Evolutionary conservation across 1,140 invertebrate genomes (phyloP).

Genomic region (Homarus americanus): DNA sequence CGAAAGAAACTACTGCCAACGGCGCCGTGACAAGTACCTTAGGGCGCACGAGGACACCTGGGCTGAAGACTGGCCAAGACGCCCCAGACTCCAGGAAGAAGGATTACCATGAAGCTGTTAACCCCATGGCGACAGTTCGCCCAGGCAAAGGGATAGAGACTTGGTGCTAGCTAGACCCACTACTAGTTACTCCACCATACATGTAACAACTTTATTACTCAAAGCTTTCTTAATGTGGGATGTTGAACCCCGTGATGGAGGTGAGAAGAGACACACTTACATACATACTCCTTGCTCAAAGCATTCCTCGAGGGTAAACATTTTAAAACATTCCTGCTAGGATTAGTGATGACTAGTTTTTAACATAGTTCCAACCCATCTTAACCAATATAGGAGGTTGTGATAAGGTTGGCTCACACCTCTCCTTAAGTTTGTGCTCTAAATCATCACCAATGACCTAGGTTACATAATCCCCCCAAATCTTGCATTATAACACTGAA

Average conservation of each 20-base stretch:
- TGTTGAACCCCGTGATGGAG: not conserved
- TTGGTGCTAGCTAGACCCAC: constrained; percentile 19
- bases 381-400: too few relatives aligned
- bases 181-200: not conserved
- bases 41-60: not conserved
- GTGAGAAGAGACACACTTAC: not conserved
- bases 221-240: not conserved
- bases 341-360: not conserved
- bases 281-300: constrained; percentile 25
- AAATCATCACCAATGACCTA: not conserved
- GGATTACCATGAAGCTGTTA: constrained; percentile 4
- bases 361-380: too few relatives aligned
- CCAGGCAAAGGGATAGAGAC: constrained; percentile 27
- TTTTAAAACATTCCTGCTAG: not conserved
- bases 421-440: not conserved
- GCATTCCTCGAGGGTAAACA: not conserved
- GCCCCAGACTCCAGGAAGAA: not conserved
- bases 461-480: not conserved
- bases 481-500: too few relatives aligned
- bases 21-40: not conserved
- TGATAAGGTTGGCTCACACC: not conserved
- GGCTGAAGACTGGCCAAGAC: not conserved
- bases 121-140: constrained; percentile 7
- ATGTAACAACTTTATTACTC: not conserved
- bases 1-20: not conserved